Evolutionary conservation across 2,113 vertebrate genomes (phyloP).

Genomic region (Muntiacus muntjak): DNA sequence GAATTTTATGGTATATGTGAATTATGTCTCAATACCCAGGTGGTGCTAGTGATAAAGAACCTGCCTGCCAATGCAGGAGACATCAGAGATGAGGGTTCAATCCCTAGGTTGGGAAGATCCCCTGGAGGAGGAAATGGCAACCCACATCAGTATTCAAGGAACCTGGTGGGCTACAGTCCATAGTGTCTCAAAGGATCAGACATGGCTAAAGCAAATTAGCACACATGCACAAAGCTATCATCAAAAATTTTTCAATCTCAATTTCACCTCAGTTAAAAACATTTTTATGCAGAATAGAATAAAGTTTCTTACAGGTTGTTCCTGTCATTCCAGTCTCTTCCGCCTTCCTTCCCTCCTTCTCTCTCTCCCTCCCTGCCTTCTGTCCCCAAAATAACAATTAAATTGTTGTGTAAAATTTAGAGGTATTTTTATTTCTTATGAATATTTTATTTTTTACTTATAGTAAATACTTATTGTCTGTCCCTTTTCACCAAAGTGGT

Average conservation of each 20-base stretch:
- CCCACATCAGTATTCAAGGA: background rate
- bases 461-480: background rate
- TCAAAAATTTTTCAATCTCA: background rate
- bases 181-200: background rate
- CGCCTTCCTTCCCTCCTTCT: background rate
- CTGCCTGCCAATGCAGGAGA: background rate
- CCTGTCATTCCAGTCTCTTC: background rate
- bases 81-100: accelerated
- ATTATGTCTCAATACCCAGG: background rate
- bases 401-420: background rate
- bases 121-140: background rate
- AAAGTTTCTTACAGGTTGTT: background rate
- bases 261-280: background rate
- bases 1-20: background rate
- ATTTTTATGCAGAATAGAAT: background rate
- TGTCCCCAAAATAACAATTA: background rate
- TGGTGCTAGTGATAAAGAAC: background rate
- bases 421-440: background rate
- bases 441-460: background rate
- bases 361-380: background rate
- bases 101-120: background rate
- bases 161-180: background rate
- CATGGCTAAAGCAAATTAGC: background rate
- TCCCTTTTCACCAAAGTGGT: background rate
- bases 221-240: background rate